Conservation (phyloP, 2,888 invertebrate species). For the Cheiracanthium punctorium region DNA sequence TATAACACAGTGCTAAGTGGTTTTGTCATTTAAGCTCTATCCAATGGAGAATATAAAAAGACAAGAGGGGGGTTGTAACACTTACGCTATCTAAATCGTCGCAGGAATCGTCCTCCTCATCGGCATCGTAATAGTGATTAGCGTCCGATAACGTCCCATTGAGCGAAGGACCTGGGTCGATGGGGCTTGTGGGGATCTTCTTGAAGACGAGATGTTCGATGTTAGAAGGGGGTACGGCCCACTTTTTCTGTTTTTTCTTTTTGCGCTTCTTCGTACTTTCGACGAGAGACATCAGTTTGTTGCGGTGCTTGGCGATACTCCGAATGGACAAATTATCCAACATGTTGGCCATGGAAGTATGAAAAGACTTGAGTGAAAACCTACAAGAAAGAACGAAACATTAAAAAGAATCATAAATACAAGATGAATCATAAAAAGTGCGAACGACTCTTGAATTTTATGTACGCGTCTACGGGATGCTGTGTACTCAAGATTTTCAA, state of each 20-base stretch:
- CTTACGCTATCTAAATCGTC: constrained; percentile 53
- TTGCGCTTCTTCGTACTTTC: constrained; percentile 64
- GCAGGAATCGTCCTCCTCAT: constrained; percentile 39
- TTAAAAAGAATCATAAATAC: no score
- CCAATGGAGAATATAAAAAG: no score
- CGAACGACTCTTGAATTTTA: no score
- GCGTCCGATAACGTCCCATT: constrained; percentile 47
- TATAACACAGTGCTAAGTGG: no score
- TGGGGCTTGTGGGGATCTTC: constrained; percentile 61
- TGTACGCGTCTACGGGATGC: no score
- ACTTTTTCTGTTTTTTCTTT: constrained; percentile 56
- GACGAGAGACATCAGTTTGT: constrained; percentile 62
- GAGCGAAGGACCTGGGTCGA: constrained; percentile 48
- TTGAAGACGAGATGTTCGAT: constrained; percentile 67
- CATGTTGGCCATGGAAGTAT: constrained; percentile 62
- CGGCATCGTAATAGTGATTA: constrained; percentile 15
- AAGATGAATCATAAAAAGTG: no score
- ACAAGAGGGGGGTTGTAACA: no score
- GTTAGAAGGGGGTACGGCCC: constrained; percentile 59
- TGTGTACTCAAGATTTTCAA: no score
- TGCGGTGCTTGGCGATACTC: constrained; percentile 67
- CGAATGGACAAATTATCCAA: constrained; percentile 60
- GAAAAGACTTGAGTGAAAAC: not conserved
- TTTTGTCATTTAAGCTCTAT: no score
- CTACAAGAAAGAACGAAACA: not conserved